phyloP scores from a whole-genome alignment of 2,888 invertebrate species.

The Tachystola acroxantha region DNA sequence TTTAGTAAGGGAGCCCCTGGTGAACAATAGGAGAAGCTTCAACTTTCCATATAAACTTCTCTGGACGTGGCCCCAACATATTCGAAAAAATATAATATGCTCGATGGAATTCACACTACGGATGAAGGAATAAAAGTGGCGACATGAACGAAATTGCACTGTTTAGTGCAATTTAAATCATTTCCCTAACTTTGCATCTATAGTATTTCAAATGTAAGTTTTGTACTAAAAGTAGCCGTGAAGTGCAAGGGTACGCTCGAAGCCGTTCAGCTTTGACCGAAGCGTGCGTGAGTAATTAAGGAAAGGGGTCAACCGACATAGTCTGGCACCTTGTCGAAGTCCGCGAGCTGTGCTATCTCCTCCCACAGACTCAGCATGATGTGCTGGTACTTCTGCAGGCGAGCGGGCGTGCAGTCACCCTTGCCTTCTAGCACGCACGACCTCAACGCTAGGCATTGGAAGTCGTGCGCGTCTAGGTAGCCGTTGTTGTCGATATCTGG shows the following conservation, averaged over 20 bases:
- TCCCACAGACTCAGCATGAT: conserved; percentile 91
- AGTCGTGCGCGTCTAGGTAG: conserved; percentile 88
- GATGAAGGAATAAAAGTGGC: no score
- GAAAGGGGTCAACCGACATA: conserved; percentile 69
- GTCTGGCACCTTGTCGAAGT: conserved; percentile 89
- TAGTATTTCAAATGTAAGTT: no score
- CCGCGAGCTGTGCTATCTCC: conserved; percentile 90
- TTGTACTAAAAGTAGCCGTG: no score
- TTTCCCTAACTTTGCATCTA: no score
- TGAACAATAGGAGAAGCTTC: no score
- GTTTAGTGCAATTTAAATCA: no score
- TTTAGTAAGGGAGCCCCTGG: no score
- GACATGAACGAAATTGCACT: no score
- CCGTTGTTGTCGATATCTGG: conserved; percentile 92
- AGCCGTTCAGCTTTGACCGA: conserved; percentile 9
- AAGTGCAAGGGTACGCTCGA: conserved; percentile 13
- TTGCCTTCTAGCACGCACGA: conserved; percentile 90
- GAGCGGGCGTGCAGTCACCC: conserved; percentile 85
- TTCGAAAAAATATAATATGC: no score
- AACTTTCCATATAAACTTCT: no score
- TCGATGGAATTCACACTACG: no score
- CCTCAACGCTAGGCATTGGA: conserved; percentile 88
- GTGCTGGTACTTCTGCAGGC: conserved; percentile 88
- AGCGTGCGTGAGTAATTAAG: conserved; percentile 29
- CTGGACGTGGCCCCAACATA: no score